Evolutionary conservation across 1,140 invertebrate species (phyloP), one percentile per base, ranked within the genome.

Genomic region (Cherax quadricarinatus): DNA sequence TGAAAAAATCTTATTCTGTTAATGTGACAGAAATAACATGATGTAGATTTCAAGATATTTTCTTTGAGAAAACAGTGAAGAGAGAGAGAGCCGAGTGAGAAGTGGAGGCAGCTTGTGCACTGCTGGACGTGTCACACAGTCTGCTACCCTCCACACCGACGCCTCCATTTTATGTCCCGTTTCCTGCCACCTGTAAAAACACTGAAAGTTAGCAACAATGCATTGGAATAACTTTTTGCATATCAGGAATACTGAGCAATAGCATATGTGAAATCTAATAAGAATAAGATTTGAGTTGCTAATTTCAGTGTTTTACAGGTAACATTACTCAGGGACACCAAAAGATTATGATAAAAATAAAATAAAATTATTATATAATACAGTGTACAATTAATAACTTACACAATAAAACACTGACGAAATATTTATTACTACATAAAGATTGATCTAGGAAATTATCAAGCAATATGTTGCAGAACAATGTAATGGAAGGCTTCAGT

Each of bases 151-250:
- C 57, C 62, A 86, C 41, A 78, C 30, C 30, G 51, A 14, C 24
- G 51, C 5, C 21, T 82, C 73, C 75, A 75, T 91, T 70, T 66
- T 86, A 88, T 60, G 85, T 75, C 91, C 91, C 66, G 70, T 88
- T 83, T 92, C 85, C 62, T 84, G 86, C 86, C 81, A 92, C 91
- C 91, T 92, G 91, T 84, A 92, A 92, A 92, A 80, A 92, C 91
- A 92, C 91, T 83, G 91, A 92, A 88, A 83, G 86, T 92, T 92
- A 92, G 91, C 91, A 92, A 92, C 91, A 62, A 84, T 80, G 78
- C 88, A 81, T 51, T 89, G 80, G 73, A 85, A 83, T 57, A 70
- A 80, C 73, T 48, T 60, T 85, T 85, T 78, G 57, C 70, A 85
- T 62, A 60, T 78, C 14, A 62, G 62, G 75, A 78, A 81, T 78